Evolutionary conservation across 2,888 invertebrate genomes (phyloP), one percentile per base, ranked within the genome.

Genomic region (Ommatoiulus sabulosus): DNA sequence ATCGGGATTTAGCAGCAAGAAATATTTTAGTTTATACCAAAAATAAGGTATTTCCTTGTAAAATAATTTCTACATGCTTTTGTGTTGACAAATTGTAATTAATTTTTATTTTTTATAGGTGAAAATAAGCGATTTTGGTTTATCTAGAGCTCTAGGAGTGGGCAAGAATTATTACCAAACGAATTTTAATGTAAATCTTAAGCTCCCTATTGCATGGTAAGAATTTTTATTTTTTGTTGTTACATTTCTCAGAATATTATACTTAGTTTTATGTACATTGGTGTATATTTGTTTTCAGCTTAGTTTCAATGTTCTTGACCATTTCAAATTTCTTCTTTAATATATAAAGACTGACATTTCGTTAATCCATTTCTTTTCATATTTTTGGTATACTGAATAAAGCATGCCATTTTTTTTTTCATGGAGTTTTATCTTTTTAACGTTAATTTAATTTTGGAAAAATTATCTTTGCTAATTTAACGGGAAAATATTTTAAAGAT

Each of bases 111-210:
- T 89, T 84, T 84, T 88, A 17, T 91, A 94, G 93, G 93, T 99
- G 7, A 99, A 99, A 94, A 99, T 99, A 90, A 99, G 98, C 0
- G 99, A 99, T 92, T 99, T 99, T 93, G 99, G 99, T 5, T 93
- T 99, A 88, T 98, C 98, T 0, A 95, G 99, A 88, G 98, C 98
- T 0, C 93, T 99, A 88, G 99, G 99, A 2, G 97, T 98, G 87
- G 99, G 99, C 46, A 99, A 99, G 93, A 99, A 99, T 93, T 99
- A 99, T 92, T 99, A 99, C 92, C 98, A 99, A 93, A 98, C 98
- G 4, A 99, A 99, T 93, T 98, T 98, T 92, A 98, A 97, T 92
- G 98, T 98, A 63, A 98, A 98, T 93, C 94, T 99, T 89, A 99
- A 99, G 93, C 94, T 99, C 89, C 99, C 99, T 0, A 98, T 99